Percentiles rank a stretch among this genome's conserved stretches.
Conservation (phyloP, 2,797 vertebrate species). For the Gallinago nigripennis region DNA sequence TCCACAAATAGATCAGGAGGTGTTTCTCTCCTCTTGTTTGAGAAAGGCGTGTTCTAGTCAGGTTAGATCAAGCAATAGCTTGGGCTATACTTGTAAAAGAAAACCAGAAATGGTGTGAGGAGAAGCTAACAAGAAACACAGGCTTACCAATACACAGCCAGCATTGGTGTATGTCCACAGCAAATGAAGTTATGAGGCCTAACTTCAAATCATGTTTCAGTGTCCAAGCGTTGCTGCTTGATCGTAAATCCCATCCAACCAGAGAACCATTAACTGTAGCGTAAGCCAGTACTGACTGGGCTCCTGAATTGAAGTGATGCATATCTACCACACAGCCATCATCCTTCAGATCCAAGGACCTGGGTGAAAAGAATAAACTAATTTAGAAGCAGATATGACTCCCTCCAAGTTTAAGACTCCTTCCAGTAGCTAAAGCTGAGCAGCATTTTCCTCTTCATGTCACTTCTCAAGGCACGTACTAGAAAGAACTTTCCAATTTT, state of each 20-base stretch:
- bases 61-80: not conserved
- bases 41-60: not conserved
- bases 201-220: conserved; percentile 92
- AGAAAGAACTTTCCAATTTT: not conserved
- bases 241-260: conserved; percentile 95
- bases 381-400: not conserved
- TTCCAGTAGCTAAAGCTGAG: not conserved
- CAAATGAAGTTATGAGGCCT: conserved; percentile 97
- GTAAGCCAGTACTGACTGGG: conserved; percentile 93
- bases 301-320: conserved; percentile 94
- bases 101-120: not conserved
- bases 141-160: conserved; percentile 94
- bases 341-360: conserved; percentile 88
- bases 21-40: not conserved
- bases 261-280: conserved; percentile 94
- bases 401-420: not conserved
- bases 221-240: conserved; percentile 90
- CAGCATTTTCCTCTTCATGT: not conserved
- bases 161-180: conserved; percentile 96
- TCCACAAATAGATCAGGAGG: not conserved
- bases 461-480: not conserved
- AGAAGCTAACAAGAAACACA: not conserved
- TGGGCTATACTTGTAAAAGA: not conserved
- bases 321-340: conserved; percentile 96
- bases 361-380: conserved; percentile 51